Evolutionary conservation across 2,113 vertebrate genomes (phyloP), one percentile per base, ranked within the genome.

Genomic region (Eulemur rufifrons): DNA sequence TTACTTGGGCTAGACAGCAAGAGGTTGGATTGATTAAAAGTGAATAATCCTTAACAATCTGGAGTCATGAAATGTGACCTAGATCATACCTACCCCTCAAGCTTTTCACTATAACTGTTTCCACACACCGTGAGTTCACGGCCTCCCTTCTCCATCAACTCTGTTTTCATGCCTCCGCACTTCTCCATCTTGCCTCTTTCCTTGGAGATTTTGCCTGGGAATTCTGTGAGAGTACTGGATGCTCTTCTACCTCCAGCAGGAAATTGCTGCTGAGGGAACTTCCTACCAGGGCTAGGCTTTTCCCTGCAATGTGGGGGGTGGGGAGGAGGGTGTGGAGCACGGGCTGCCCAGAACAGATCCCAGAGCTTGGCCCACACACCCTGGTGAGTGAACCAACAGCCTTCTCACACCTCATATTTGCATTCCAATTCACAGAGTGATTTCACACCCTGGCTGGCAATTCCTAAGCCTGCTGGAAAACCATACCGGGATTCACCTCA

Each of bases 181-280:
- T 94, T 94, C 88, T 39, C 64, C 47, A 83, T 92, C 92, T 85
- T 71, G 45, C 80, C 42, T 86, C 17, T 66, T 91, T 81, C 66
- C 64, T 42, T n/a, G 7, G 10, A 37, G 86, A 86, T n/a, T 77
- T 87, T 88, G 81, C 50, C 87, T 86, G 68, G 86, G 85, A 97
- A 82, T 92, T 84, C 81, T 69, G 42, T 25, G 39, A 78, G 76
- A 96, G 39, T 34, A 56, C 78, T 71, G n/a, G 59, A 77, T 47
- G 56, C 64, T 96, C 32, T 92, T 50, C 86, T 21, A 86, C 73
- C 54, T 89, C 61, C 25, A 80, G 94, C 82, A 97, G 88, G 95
- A 96, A 97, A 97, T 21, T 89, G 84, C 89, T 93, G 90, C 23
- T 37, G 74, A 20, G 52, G 74, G 94, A 93, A 83, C 92, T 93